Evolutionary conservation across 2,113 vertebrate genomes (phyloP), one percentile per base, ranked within the genome.

Genomic region (Pteropus alecto): DNA sequence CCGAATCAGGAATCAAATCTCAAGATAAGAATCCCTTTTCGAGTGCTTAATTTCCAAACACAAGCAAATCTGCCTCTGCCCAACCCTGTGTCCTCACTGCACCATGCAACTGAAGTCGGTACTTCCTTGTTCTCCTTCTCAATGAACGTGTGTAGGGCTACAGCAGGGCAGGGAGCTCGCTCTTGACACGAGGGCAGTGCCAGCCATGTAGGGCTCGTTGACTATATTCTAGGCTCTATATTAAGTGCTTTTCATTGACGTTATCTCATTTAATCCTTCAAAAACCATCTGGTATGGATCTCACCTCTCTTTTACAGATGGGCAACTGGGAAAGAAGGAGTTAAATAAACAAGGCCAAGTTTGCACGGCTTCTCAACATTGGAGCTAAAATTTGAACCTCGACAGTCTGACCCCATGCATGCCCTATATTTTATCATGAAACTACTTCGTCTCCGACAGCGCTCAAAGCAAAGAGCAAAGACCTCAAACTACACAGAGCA

Each of bases 1-100:
- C 54, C 11, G n/a, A 92, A 97, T 95, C 81, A 79, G 35, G 60
- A 92, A 76, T 71, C 60, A 61, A 38, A 90, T 71, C 87, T 87
- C 51, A 76, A 92, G 58, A 61, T 30, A 88, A 85, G 74, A 60
- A 67, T 65, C 28, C 13, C 51, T 60, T 81, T 71, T 90, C 51
- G 60, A 90, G 65, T 6, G 9, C 16, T 54, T 87, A 18, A 76
- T 96, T 84, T 77, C 48, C 63, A 96, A 85, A 92, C 15, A 43
- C 56, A 58, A 91, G 76, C 48, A 95, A 87, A 95, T 90, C 33
- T 24, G 3, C 1, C 28, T 56, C 54, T 73, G 41, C 28, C 24
- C 70, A 21, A 65, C 3, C 26, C 76, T 35, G 10, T 1, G 12
- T 19, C 7, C 6, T 7, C 33, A 16, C 35, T 3, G 33, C 1